Percentiles rank a stretch among this genome's conserved stretches.
Conservation (phyloP, 2,113 vertebrate genomes). For the Hippocampus guttulatus region DNA sequence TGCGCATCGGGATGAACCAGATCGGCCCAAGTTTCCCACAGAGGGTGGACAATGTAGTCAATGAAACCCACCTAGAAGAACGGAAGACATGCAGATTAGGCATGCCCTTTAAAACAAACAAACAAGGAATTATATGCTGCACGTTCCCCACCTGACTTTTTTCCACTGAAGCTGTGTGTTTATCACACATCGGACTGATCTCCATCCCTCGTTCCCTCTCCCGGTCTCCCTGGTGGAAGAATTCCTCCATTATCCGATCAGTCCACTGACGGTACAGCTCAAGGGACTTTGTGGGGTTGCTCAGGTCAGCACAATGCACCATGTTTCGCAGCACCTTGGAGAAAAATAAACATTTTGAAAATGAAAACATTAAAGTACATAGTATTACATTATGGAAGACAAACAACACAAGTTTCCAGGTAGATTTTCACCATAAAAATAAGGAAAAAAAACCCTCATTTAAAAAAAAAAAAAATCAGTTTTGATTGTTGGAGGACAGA, state of each 20-base stretch:
- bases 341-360: neutral
- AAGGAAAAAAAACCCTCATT: neutral
- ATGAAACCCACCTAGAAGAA: constrained; percentile 90
- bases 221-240: constrained; percentile 97
- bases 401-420: neutral
- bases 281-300: constrained; percentile 96
- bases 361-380: neutral
- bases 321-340: constrained; percentile 93
- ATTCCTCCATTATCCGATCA: constrained; percentile 97
- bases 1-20: constrained; percentile 96
- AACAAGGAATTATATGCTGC: no score
- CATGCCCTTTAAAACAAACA: no score
- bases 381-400: neutral
- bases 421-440: neutral
- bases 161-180: constrained; percentile 95
- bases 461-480: neutral
- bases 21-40: constrained; percentile 99
- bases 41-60: constrained; percentile 95
- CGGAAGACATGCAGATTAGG: neutral
- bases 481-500: neutral
- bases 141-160: constrained; percentile 87
- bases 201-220: constrained; percentile 96
- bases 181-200: constrained; percentile 98
- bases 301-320: constrained; percentile 97
- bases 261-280: constrained; percentile 98